Conservation (phyloP, 2,888 invertebrate species). For the Sesia apiformis region DNA sequence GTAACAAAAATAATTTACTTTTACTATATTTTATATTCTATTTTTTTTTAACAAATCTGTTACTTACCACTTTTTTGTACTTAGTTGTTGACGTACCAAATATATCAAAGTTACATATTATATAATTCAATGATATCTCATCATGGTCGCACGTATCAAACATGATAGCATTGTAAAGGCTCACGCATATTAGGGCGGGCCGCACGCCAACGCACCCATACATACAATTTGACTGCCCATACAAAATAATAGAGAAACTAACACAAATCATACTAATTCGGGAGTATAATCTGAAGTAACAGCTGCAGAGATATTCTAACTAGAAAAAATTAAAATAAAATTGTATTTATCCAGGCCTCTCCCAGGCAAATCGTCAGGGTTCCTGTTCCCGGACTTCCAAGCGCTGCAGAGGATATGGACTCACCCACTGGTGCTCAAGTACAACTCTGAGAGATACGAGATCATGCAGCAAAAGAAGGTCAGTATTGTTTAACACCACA, state of each 20-base stretch:
- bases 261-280: not conserved
- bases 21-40: too few relatives aligned
- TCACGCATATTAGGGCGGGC: too few relatives aligned
- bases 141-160: too few relatives aligned
- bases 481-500: conserved; percentile 1
- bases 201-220: not conserved
- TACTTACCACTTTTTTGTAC: too few relatives aligned
- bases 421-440: conserved; percentile 83
- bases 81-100: too few relatives aligned
- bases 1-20: too few relatives aligned
- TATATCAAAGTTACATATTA: too few relatives aligned
- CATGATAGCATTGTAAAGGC: too few relatives aligned
- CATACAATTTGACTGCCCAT: not conserved
- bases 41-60: too few relatives aligned
- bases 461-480: conserved; percentile 73
- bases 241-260: not conserved
- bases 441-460: conserved; percentile 76
- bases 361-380: conserved; percentile 72
- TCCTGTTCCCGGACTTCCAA: conserved; percentile 82
- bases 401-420: conserved; percentile 88
- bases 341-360: conserved; percentile 36
- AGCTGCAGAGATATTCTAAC: too few relatives aligned
- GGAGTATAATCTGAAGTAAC: too few relatives aligned
- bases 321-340: not conserved
- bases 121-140: too few relatives aligned